Conservation (phyloP, 30 jellyfish, hydroid and myxozoan genomes). For the Pelagia noctiluca region DNA sequence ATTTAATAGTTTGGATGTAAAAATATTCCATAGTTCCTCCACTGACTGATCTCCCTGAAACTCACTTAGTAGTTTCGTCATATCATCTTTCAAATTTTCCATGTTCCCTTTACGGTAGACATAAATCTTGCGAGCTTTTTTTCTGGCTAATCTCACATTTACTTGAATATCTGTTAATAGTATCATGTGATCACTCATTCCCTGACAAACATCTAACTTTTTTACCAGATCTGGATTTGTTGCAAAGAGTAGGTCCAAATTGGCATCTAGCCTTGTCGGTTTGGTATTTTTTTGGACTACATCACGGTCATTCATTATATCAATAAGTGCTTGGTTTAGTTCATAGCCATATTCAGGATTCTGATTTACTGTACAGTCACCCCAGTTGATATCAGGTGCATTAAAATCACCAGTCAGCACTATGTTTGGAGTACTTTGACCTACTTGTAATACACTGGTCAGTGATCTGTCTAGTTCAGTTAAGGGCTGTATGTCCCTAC, state of each 20-base stretch:
- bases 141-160: conserved; percentile 23
- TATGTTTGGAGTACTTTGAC: conserved; percentile 28
- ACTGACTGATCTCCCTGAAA: conserved; percentile 54
- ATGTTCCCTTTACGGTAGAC: conserved; percentile 37
- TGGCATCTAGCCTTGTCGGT: conserved; percentile 17
- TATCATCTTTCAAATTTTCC: conserved; percentile 60
- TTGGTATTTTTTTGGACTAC: conserved; percentile 13
- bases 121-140: conserved; percentile 22
- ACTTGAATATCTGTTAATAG: conserved; percentile 30
- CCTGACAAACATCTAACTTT: conserved; percentile 32
- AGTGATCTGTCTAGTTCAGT: conserved; percentile 42
- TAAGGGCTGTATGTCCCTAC: conserved; percentile 38
- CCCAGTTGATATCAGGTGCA: conserved; percentile 29
- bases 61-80: conserved; percentile 54
- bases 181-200: conserved; percentile 32
- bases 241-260: conserved; percentile 25
- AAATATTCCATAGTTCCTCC: conserved; percentile 39
- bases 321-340: conserved; percentile 29
- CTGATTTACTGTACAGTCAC: conserved; percentile 19
- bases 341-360: conserved; percentile 41
- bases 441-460: conserved; percentile 2
- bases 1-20: conserved; percentile 36
- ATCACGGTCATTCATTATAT: conserved; percentile 20
- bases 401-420: conserved; percentile 41
- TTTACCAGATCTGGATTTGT: conserved; percentile 30